Evolutionary conservation across 1,140 invertebrate species (phyloP).

Genomic region (Dendroctonus ponderosae): DNA sequence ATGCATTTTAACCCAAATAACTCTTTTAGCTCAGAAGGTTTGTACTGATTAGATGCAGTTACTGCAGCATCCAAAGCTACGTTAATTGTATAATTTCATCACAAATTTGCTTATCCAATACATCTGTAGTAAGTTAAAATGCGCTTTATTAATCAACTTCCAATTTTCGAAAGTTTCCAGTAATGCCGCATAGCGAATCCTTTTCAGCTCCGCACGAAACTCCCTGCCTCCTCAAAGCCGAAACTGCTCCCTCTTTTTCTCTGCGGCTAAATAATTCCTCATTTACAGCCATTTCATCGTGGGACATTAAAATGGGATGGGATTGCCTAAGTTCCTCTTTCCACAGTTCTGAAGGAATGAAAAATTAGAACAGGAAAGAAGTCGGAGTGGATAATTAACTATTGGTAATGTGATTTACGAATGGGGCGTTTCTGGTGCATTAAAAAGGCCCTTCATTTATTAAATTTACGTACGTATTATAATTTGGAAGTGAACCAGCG

Average conservation of each 20-base stretch:
- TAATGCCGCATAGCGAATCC: slow-evolving; percentile 67
- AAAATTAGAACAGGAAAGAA: slow-evolving; percentile 34
- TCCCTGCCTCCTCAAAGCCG: slow-evolving; percentile 58
- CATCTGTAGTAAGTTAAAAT: too few relatives aligned
- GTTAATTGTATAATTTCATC: slow-evolving; percentile 4
- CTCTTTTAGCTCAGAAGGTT: neutral
- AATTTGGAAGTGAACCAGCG: too few relatives aligned
- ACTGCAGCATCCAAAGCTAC: neutral
- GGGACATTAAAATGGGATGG: slow-evolving; percentile 51
- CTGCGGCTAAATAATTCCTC: slow-evolving; percentile 47
- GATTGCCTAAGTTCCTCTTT: slow-evolving; percentile 54
- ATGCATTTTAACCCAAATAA: too few relatives aligned
- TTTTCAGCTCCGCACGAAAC: slow-evolving; percentile 59
- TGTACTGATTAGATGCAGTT: too few relatives aligned
- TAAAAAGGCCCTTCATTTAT: neutral
- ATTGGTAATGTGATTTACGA: slow-evolving; percentile 15
- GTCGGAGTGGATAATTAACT: slow-evolving; percentile 12
- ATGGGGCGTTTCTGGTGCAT: neutral
- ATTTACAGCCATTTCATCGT: slow-evolving; percentile 58
- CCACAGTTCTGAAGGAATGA: slow-evolving; percentile 49
- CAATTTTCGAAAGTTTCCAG: slow-evolving; percentile 74
- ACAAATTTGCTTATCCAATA: slow-evolving; percentile 9
- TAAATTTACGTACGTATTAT: neutral
- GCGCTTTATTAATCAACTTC: slow-evolving; percentile 64
- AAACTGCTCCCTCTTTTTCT: slow-evolving; percentile 69